A percentile compares a stretch with the other conserved stretches of the same genome.
Evolutionary conservation across 2,113 vertebrate genomes (phyloP).

Genomic region (Eretmochelys imbricata): DNA sequence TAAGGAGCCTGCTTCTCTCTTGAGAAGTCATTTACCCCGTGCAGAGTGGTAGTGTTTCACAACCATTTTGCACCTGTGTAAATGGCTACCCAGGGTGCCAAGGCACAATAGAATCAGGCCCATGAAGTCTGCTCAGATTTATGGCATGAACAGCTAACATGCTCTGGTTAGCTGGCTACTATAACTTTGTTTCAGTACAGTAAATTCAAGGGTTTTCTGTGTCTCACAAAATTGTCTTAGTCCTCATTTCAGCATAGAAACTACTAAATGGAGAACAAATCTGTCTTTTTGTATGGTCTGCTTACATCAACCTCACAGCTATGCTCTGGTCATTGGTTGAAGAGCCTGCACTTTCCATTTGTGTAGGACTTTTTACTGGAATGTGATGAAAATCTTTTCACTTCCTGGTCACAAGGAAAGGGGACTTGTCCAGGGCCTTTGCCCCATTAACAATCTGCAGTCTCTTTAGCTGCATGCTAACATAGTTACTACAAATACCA

Average conservation of each 20-base stretch:
- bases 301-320: background rate
- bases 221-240: background rate
- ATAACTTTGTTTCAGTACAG: background rate
- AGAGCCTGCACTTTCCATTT: background rate
- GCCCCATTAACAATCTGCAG: background rate
- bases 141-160: background rate
- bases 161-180: background rate
- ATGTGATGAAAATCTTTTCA: background rate
- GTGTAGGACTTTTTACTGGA: background rate
- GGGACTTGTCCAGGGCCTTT: background rate
- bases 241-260: background rate
- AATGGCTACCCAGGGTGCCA: background rate
- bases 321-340: background rate
- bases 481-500: background rate
- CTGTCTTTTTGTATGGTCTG: background rate
- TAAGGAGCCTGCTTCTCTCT: accelerated
- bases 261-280: background rate
- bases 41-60: background rate
- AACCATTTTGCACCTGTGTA: background rate
- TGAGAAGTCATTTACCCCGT: background rate
- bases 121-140: background rate
- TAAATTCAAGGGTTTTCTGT: background rate
- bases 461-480: background rate
- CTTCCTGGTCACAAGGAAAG: background rate
- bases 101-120: background rate